Base-by-base conservation (phyloP, 2,113 vertebrate species). In the Hemiscyllium ocellatum region DNA sequence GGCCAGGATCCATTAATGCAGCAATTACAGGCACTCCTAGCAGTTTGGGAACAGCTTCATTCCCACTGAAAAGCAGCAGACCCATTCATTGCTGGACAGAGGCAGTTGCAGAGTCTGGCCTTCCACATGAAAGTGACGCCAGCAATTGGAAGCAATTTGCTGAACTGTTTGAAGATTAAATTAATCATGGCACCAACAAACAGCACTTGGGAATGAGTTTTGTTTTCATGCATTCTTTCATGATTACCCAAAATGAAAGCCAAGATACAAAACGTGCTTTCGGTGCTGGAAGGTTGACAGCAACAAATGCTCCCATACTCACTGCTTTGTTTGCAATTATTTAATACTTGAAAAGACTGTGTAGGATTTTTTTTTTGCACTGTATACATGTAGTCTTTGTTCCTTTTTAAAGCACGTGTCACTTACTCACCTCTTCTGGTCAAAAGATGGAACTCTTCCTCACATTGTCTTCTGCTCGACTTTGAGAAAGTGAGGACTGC, bases 231-330 rank as follows among this genome's bases (percentile, higher is more conserved):
- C 94, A 95, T 95, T 95, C 94, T 95, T 95, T 72, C 47, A 2
- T 95, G 94, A 95, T 95, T 95, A 95, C 94, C 94, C 47, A 95
- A 95, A 95, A 95, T 95, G 94, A 95, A 95, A 95, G 94, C 94
- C 94, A 95, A 95, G 94, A 95, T 72, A 95, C 94, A 95, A 76
- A 95, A 95, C 94, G 94, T 95, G 94, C 94, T 72, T 72, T 72
- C 72, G 94, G 94, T 95, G 50, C 94, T 95, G 94, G 94, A 76
- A 95, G 42, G 37, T 72, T 52, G 69, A 95, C 94, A 95, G 69
- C 94, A 95, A 95, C 94, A 72, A 95, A 72, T 70, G 47, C 94
- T 33, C 94, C 47, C 94, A 95, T 95, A 52, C 94, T 95, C 69
- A 52, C 94, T 95, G 91, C 91, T 94, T 69, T 69, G 68, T 52